Base-by-base conservation (phyloP, 1,140 invertebrate genomes). In the Cyclargus thomasi region DNA sequence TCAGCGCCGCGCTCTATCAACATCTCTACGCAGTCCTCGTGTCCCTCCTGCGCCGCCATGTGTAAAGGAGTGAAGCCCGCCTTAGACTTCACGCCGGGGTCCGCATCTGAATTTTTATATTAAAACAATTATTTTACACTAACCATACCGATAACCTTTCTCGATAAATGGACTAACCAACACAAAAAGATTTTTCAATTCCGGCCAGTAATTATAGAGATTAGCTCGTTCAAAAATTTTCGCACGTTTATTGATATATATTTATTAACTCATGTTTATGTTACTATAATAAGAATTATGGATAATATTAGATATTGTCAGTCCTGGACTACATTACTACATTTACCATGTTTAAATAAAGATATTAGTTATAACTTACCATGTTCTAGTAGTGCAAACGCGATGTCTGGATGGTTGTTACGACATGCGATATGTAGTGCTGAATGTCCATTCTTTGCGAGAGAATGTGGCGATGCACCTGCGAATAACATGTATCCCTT, bases 371-470 rank as follows among this genome's bases (percentile, higher is more conserved):
- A 1, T 23, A 23, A 23, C 23, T 29, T 65, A 91, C 90, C 96
- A 85, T 99, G 98, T 92, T 99, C 97, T 64, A 99, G 88, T 29
- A 99, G 92, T 18, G 97, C 97, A 62, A 96, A 97, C 0, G 97
- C 97, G 85, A 98, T 97, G 79, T 97, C 96, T 90, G 97, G 95
- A 92, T 99, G 97, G 93, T 99, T 99, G 91, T 99, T 99, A 79
- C 98, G 97, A 66, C 98, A 98, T 59, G 99, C 97, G 88, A 99
- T 99, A 91, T 99, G 99, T 20, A 99, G 92, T 18, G 99, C 97
- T 36, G 97, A 99, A 86, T 99, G 98, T 6, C 98, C 98, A 93
- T 99, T 99, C 92, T 99, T 99, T 62, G 99, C 98, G 76, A 95
- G 94, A 22, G 97, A 96, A 87, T 99, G 97, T 17, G 98, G 97